Conservation (phyloP, 1,140 invertebrate species). For the Drosophila eugracilis region DNA sequence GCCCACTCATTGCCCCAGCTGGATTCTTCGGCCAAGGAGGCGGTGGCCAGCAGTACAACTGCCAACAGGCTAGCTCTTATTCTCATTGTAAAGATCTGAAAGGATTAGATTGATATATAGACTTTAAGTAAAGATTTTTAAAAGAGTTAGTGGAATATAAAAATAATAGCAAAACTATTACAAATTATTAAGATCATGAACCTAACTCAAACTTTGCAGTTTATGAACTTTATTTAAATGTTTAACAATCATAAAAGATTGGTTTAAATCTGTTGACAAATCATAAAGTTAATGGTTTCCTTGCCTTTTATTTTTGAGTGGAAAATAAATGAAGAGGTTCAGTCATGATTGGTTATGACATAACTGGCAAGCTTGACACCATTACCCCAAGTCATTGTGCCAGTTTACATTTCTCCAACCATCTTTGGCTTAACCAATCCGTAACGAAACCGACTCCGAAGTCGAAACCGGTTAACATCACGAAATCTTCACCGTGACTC, state of each 20-base stretch:
- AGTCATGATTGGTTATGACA: constrained; percentile 43
- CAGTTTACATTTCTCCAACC: constrained; percentile 59
- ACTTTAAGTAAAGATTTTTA: neutral
- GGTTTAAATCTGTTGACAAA: constrained; percentile 1
- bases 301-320: constrained; percentile 15
- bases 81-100: constrained; percentile 51
- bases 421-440: constrained; percentile 63
- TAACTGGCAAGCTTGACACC: constrained; percentile 66
- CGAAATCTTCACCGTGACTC: constrained; percentile 72
- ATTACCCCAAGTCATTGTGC: constrained; percentile 76
- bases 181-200: too few species aligned
- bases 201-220: too few species aligned
- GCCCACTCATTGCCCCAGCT: constrained; percentile 74
- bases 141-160: too few species aligned
- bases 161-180: too few species aligned
- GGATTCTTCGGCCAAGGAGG: constrained; percentile 51
- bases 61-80: constrained; percentile 59
- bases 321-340: constrained; percentile 23
- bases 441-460: constrained; percentile 38
- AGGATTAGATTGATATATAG: neutral
- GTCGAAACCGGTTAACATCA: constrained; percentile 56
- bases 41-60: constrained; percentile 52
- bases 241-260: neutral
- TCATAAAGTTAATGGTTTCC: neutral
- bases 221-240: neutral